Percentiles rank a stretch among this genome's conserved stretches.
phyloP scores from a whole-genome alignment of 2,888 invertebrate genomes.

The Harpalus rubripes region DNA sequence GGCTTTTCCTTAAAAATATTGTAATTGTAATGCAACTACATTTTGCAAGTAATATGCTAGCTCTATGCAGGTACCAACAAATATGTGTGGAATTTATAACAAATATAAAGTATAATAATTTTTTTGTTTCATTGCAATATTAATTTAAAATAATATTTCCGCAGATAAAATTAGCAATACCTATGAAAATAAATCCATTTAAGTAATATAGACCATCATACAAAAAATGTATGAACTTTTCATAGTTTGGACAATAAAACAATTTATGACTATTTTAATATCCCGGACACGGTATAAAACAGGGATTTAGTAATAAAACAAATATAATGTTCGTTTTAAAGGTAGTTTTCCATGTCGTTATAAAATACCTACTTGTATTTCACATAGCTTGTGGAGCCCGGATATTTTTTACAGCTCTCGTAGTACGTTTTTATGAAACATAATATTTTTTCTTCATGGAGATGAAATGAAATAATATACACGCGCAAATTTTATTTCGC shows the following conservation, averaged over 20 bases:
- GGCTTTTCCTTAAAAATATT: no score
- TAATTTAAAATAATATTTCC: no score
- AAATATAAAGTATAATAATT: no score
- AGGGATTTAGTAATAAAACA: constrained; percentile 33
- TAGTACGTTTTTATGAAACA: constrained; percentile 45
- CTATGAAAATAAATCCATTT: background rate
- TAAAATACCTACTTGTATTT: constrained; percentile 34
- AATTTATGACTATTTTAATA: constrained; percentile 35
- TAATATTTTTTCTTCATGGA: constrained; percentile 31
- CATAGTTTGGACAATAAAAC: constrained; percentile 19
- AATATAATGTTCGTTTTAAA: constrained; percentile 42
- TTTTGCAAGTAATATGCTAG: no score
- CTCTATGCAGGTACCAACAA: no score
- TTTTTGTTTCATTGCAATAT: no score
- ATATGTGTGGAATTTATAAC: no score
- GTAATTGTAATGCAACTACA: no score
- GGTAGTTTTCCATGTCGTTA: constrained; percentile 34
- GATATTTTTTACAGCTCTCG: constrained; percentile 27
- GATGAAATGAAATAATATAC: constrained; percentile 17
- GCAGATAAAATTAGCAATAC: no score
- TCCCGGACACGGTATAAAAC: constrained; percentile 26
- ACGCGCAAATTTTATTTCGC: constrained; percentile 27
- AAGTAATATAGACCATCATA: background rate
- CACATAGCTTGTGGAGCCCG: constrained; percentile 1
- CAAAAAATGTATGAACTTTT: constrained; percentile 6